Evolutionary conservation across 2,888 invertebrate genomes (phyloP), one percentile per base, ranked within the genome.

Genomic region (Thereva nobilitata): DNA sequence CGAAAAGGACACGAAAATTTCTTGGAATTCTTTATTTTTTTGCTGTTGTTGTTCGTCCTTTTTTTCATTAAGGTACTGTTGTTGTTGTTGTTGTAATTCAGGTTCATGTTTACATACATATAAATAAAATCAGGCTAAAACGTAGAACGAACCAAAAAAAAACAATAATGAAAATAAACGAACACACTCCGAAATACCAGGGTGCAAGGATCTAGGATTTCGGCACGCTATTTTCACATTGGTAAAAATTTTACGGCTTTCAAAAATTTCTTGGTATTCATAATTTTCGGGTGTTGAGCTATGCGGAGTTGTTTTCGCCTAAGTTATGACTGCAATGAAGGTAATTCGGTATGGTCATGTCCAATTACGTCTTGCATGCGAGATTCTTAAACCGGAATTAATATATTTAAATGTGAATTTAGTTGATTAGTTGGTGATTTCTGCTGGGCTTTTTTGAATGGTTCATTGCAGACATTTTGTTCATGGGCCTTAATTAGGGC

Each of bases 341-440:
- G 37, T 47, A 59, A 59, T 59, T 59, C 47, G 57, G 47, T 45
- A 47, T 37, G 57, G 47, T 47, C 57, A 59, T 47, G 57, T 59
- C 47, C 57, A 59, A 59, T 59, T 59, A 59, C 38, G 23, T 38
- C 47, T 47, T 59, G 57, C 57, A 59, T 59, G 57, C 57, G 47
- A 47, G 45, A 59, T 59, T 23, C 23, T 23, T 23, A 23, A 23
- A 23, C 23, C 23, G 23, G 23, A 23, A 23, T 23, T 23, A 23
- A 23, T 23, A 23, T 23, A 23, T 23, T 23, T 23, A 23, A 23
- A 23, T 23, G 23, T 23, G 23, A 23, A 23, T 23, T 23, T 23
- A 23, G 23, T 23, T 23, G 23, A 23, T 23, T 23, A 23, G 23
- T 23, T 23, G 23, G 23, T 23, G 23, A 23, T 23, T 23, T 23